A percentile compares a stretch with the other conserved stretches of the same genome.
phyloP scores from a whole-genome alignment of 2,888 invertebrate genomes.

The Tanypteryx hageni region DNA sequence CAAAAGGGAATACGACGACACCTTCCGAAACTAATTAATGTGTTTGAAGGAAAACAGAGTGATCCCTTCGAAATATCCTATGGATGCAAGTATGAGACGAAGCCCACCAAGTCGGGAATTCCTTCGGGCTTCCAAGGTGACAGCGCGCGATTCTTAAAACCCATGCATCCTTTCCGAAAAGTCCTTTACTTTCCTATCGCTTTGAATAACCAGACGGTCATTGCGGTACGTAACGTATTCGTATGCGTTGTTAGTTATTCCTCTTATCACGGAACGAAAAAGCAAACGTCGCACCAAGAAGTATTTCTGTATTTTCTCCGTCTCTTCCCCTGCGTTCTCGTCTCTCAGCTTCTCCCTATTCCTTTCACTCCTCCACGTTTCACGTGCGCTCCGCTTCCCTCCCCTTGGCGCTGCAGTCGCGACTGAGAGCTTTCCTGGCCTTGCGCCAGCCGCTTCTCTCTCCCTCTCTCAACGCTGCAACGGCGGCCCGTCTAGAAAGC shows the following conservation, averaged over 20 bases:
- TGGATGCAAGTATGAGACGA: constrained; percentile 15
- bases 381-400: constrained; percentile 50
- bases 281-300: constrained; percentile 1
- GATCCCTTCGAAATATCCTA: too few relatives aligned
- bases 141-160: neutral
- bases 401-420: constrained; percentile 47
- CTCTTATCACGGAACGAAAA: neutral
- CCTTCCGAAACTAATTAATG: too few relatives aligned
- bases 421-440: constrained; percentile 15
- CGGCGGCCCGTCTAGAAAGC: constrained; percentile 39
- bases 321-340: neutral
- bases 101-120: constrained; percentile 4
- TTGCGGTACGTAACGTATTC: neutral
- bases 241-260: neutral
- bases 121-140: neutral
- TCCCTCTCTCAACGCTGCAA: neutral
- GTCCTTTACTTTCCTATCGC: neutral
- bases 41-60: too few relatives aligned
- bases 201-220: constrained; percentile 1
- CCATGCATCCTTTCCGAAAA: neutral
- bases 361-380: neutral
- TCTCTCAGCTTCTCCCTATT: neutral
- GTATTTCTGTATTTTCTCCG: constrained; percentile 22
- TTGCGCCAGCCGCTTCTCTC: constrained; percentile 42
- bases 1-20: too few relatives aligned